Base-by-base conservation (phyloP, 2,113 vertebrate species). In the Polyodon spathula region DNA sequence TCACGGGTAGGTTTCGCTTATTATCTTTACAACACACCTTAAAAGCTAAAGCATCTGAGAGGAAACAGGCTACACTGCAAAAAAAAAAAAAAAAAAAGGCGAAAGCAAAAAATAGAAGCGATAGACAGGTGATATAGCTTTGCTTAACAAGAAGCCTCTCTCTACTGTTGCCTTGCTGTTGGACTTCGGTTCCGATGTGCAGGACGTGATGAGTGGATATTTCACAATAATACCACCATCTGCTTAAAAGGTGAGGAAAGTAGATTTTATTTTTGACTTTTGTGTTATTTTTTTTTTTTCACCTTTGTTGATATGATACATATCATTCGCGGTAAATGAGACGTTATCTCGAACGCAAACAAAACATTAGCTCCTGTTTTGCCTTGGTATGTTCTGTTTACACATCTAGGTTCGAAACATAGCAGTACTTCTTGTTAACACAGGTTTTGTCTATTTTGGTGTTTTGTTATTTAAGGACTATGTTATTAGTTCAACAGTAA, bases 181-280 rank as follows among this genome's bases (percentile, higher is more conserved):
- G 71, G 63, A 56, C 62, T 58, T 59, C 38, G 62, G 44, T 40
- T 40, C 40, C 46, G 40, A 8, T 37, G 46, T 63, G 52, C 40
- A 56, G 52, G 68, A 64, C 68, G 65, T 65, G 71, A 73, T 73
- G 71, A 62, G 48, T 61, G 64, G 42, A 44, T 43, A 48, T 61
- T 66, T 62, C 64, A 59, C 48, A 56, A 11, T 16, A 6, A 61
- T 42, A 51, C 51, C 61, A 0, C 37, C 40, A 4, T 65, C 10
- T 1, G 50, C 50, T 63, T 56, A 54, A 59, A 57, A 51, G 59
- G 54, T 63, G 59, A 59, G 66, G 15, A 38, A 27, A 6, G 37
- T 40, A 10, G 27, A 27, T 27, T 27, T 27, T 27, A 27, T 43
- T 27, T 44, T 10, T 6, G 27, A 43, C 44, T 7, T 8, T 10